Percentiles rank a stretch among this genome's conserved stretches.
phyloP scores from a whole-genome alignment of 1,140 invertebrate species.

The Gonatopus flavifemur region DNA sequence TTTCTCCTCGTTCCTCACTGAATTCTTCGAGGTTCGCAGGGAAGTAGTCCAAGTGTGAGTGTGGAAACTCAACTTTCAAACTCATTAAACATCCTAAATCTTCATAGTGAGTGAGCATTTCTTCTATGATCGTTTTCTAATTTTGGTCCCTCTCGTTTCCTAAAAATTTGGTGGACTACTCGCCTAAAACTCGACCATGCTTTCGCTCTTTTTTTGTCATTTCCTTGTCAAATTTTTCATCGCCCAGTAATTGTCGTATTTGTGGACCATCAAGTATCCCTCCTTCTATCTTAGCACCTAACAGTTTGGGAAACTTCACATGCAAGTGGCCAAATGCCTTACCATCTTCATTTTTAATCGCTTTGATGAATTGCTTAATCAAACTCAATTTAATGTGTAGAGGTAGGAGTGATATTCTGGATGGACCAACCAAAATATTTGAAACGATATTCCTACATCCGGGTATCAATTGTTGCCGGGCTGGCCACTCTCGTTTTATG shows the following conservation, averaged over 20 bases:
- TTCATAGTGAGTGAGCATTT: slow-evolving; percentile 5
- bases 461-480: not conserved
- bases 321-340: not conserved
- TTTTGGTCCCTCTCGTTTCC: slow-evolving; percentile 12
- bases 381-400: not conserved
- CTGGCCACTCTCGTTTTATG: not conserved
- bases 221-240: not conserved
- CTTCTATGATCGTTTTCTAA: slow-evolving; percentile 17
- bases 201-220: not conserved
- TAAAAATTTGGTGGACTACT: slow-evolving; percentile 7
- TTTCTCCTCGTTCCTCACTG: too few relatives aligned
- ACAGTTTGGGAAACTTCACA: not conserved
- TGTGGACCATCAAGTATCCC: too few relatives aligned
- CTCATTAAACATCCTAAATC: slow-evolving; percentile 4
- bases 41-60: slow-evolving; percentile 16
- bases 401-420: not conserved
- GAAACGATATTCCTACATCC: not conserved
- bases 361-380: not conserved
- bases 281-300: not conserved
- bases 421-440: not conserved
- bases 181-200: slow-evolving; percentile 8
- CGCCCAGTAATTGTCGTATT: not conserved
- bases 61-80: slow-evolving; percentile 15
- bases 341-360: not conserved
- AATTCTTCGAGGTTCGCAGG: too few relatives aligned